These are phyloP conservation scores for Xenopus borealis DNA, from an alignment of 2,113 vertebrate species.

Conservation along the genomic window DNA sequence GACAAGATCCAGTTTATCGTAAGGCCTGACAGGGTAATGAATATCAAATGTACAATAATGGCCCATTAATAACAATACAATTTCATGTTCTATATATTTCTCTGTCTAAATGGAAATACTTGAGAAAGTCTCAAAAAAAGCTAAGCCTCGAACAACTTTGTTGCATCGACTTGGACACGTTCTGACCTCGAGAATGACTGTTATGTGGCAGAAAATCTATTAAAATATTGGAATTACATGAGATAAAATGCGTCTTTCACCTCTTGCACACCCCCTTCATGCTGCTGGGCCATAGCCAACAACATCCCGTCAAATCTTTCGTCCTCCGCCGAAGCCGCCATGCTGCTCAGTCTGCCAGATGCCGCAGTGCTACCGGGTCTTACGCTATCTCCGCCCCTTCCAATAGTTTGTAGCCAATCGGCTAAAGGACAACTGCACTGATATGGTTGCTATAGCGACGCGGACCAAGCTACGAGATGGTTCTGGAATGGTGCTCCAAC, in stretches of 20 bases:
- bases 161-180: neutral
- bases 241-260: slow-evolving; percentile 56
- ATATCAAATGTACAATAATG: no score
- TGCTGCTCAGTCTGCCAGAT: slow-evolving; percentile 38
- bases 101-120: no score
- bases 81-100: no score
- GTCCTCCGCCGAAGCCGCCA: slow-evolving; percentile 55
- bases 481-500: no score
- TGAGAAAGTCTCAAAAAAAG: no score
- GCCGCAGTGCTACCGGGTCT: slow-evolving; percentile 35
- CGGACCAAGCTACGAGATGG: no score
- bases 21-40: no score
- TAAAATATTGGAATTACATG: no score
- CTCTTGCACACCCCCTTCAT: slow-evolving; percentile 92
- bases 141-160: neutral
- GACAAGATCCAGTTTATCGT: no score
- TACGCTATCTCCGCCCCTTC: slow-evolving; percentile 27
- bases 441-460: no score
- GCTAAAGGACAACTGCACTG: neutral
- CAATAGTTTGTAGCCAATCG: slow-evolving; percentile 43
- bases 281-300: slow-evolving; percentile 92
- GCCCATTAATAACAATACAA: no score
- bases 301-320: slow-evolving; percentile 91
- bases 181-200: neutral
- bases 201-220: no score